These are phyloP conservation scores for Drosophila mayaguana DNA, from an alignment of 2,888 invertebrate genomes.

Conservation along the genomic window DNA sequence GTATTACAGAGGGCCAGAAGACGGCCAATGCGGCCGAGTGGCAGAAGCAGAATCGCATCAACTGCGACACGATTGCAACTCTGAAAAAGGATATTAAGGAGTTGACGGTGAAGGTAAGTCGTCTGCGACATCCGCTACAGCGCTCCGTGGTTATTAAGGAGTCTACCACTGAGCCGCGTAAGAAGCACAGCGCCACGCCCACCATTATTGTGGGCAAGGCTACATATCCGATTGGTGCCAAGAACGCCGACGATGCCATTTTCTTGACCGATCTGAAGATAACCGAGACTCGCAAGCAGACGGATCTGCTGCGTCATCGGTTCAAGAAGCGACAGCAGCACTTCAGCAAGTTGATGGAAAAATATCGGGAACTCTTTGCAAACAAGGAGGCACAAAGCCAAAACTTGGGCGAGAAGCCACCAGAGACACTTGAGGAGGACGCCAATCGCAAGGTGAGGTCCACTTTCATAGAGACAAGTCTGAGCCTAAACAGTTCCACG, in stretches of 20 bases:
- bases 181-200: constrained; percentile 62
- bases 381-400: constrained; percentile 86
- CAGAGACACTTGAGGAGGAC: constrained; percentile 86
- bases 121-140: constrained; percentile 82
- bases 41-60: constrained; percentile 90
- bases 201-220: constrained; percentile 82
- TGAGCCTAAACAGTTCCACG: background rate
- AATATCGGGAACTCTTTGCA: constrained; percentile 88
- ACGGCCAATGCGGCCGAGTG: constrained; percentile 93
- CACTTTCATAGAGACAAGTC: no score
- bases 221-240: constrained; percentile 85
- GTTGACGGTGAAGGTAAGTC: constrained; percentile 87
- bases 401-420: constrained; percentile 83
- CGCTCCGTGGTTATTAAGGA: constrained; percentile 82
- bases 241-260: constrained; percentile 86
- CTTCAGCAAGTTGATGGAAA: constrained; percentile 87
- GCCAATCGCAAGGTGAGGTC: constrained; percentile 88
- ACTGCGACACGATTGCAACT: constrained; percentile 89
- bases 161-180: constrained; percentile 52
- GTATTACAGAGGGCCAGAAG: constrained; percentile 91
- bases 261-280: constrained; percentile 89
- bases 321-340: constrained; percentile 88
- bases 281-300: constrained; percentile 89
- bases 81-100: constrained; percentile 91
- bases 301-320: constrained; percentile 90